phyloP scores from a whole-genome alignment of 2,113 vertebrate genomes.

The Dolichallabes microphthalmus region DNA sequence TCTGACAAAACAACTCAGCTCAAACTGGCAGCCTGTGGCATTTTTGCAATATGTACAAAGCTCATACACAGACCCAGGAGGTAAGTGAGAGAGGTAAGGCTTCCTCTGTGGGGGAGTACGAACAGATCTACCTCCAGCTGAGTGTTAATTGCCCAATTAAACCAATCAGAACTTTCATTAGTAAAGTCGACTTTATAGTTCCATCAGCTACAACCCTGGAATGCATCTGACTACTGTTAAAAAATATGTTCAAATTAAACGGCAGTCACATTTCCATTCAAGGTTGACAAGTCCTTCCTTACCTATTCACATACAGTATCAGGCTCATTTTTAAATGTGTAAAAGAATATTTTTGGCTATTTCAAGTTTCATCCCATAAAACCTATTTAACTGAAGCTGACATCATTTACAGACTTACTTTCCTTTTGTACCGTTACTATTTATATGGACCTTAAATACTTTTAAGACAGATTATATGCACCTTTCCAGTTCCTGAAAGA shows the following conservation, averaged over 20 bases:
- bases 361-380: neutral
- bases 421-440: neutral
- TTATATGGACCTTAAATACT: neutral
- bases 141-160: constrained; percentile 76
- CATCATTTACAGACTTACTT: neutral
- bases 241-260: neutral
- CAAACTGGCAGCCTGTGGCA: constrained; percentile 6
- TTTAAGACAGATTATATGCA: neutral
- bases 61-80: constrained; percentile 1
- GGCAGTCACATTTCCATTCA: neutral
- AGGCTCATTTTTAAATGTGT: neutral
- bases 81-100: constrained; percentile 30
- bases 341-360: neutral
- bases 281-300: neutral
- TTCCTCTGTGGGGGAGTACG: constrained; percentile 51
- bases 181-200: constrained; percentile 32
- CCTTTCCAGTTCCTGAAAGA: neutral
- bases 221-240: neutral
- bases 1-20: constrained; percentile 7
- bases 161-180: constrained; percentile 76
- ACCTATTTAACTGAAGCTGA: neutral
- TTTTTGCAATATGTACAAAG: constrained; percentile 15
- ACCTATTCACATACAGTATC: neutral
- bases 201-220: constrained; percentile 7
- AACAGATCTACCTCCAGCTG: constrained; percentile 68